These are phyloP conservation scores for Hirundichthys speculiger DNA, from an alignment of 2,113 vertebrate species.

Conservation along the genomic window DNA sequence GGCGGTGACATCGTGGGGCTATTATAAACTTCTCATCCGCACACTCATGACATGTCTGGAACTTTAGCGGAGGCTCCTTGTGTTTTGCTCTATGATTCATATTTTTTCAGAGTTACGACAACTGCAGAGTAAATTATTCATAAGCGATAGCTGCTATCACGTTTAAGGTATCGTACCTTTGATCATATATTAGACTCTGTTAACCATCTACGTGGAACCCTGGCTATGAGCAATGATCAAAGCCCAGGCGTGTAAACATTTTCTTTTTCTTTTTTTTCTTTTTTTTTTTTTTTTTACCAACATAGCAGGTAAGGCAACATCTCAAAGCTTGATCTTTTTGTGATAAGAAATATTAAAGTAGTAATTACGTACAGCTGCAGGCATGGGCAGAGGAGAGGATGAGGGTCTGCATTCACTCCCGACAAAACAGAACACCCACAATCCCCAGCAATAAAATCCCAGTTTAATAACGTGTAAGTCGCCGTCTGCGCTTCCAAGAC, in stretches of 20 bases:
- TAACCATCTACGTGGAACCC: conserved; percentile 28
- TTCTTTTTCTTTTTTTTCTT: no score
- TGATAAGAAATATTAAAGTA: conserved; percentile 15
- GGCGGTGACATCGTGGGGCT: conserved; percentile 16
- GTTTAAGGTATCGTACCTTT: conserved; percentile 51
- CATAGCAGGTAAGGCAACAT: conserved; percentile 13
- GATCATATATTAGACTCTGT: conserved; percentile 47
- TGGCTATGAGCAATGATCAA: conserved; percentile 40
- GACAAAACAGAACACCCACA: neutral
- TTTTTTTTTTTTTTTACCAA: no score
- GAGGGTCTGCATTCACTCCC: neutral
- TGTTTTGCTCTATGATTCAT: conserved; percentile 26
- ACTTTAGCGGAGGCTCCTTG: conserved; percentile 28
- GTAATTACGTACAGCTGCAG: conserved; percentile 3
- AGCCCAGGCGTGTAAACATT: conserved; percentile 41
- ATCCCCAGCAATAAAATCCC: no score
- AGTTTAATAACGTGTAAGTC: no score
- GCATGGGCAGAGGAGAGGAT: neutral
- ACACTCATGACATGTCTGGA: conserved; percentile 16
- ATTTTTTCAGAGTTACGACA: conserved; percentile 61
- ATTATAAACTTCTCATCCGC: conserved; percentile 15
- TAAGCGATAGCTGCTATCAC: conserved; percentile 35
- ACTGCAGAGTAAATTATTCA: conserved; percentile 71
- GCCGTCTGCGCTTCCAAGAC: no score
- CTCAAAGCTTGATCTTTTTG: conserved; percentile 5